These are phyloP conservation scores for Hemibates koningsi DNA, from an alignment of 2,113 vertebrate species.

Conservation along the genomic window DNA sequence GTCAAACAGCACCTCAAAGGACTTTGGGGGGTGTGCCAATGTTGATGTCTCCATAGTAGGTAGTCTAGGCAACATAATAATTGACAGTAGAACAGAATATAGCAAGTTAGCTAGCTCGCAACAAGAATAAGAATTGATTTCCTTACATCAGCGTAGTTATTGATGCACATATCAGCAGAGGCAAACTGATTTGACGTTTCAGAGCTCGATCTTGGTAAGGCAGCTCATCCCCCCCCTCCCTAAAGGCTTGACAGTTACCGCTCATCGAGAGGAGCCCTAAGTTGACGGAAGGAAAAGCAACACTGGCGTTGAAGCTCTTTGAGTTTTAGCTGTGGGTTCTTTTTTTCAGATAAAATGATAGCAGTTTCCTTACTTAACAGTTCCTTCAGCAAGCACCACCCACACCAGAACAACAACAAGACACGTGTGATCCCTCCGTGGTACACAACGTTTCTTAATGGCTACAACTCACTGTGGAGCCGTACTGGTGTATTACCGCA, in stretches of 20 bases:
- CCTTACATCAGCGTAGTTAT: conserved; percentile 77
- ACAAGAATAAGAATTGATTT: not conserved
- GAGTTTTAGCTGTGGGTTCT: not conserved
- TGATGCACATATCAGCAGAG: conserved; percentile 63
- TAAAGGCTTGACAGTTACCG: conserved; percentile 68
- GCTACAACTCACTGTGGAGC: not conserved
- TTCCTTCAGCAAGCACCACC: conserved; percentile 26
- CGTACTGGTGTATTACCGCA: not conserved
- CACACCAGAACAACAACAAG: conserved; percentile 43
- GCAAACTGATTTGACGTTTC: conserved; percentile 54
- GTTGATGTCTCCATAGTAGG: conserved; percentile 53
- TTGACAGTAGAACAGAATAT: not conserved
- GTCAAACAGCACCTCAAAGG: conserved; percentile 63
- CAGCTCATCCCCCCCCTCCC: conserved; percentile 59
- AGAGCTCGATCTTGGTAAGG: conserved; percentile 47
- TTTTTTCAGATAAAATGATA: not conserved
- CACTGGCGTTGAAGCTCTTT: not conserved
- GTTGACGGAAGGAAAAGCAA: not conserved
- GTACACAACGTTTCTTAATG: not conserved
- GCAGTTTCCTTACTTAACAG: conserved; percentile 21
- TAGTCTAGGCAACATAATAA: conserved; percentile 21
- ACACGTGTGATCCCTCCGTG: conserved; percentile 43
- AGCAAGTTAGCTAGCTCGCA: not conserved
- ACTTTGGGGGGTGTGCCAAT: conserved; percentile 55
- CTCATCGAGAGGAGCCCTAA: conserved; percentile 72